Percentiles rank a stretch among this genome's conserved stretches.
Evolutionary conservation across 1,140 invertebrate species (phyloP).

Genomic region (Lineus longissimus): DNA sequence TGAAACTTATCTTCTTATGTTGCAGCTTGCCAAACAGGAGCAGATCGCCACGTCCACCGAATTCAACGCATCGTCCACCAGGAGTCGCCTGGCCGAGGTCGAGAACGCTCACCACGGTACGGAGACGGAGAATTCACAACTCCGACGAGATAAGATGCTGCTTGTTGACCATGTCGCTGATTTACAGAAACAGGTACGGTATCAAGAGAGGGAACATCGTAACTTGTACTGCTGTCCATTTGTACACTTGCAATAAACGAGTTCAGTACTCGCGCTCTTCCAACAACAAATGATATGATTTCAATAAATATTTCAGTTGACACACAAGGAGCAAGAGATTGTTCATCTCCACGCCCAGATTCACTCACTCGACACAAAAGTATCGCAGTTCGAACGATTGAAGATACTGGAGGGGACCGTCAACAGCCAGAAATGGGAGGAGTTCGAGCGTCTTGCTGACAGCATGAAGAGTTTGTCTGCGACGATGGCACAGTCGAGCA

Average conservation of each 20-base stretch:
- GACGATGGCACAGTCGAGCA: slow-evolving; percentile 30
- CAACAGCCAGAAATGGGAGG: slow-evolving; percentile 51
- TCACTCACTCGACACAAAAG: slow-evolving; percentile 22
- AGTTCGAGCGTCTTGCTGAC: slow-evolving; percentile 50
- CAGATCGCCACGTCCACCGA: slow-evolving; percentile 26
- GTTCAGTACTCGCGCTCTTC: too few relatives aligned
- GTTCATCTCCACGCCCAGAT: slow-evolving; percentile 24
- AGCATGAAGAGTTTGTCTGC: slow-evolving; percentile 48
- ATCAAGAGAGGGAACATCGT: too few relatives aligned
- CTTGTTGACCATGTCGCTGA: slow-evolving; percentile 48
- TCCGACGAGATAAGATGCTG: slow-evolving; percentile 44
- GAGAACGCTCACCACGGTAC: slow-evolving; percentile 25
- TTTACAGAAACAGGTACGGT: slow-evolving; percentile 41
- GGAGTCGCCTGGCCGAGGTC: slow-evolving; percentile 33
- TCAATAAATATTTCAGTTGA: slow-evolving; percentile 38
- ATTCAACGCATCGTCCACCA: slow-evolving; percentile 27
- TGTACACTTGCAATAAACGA: too few relatives aligned
- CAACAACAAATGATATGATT: too few relatives aligned
- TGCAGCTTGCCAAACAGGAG: slow-evolving; percentile 36
- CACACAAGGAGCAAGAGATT: slow-evolving; percentile 31
- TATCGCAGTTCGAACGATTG: slow-evolving; percentile 38
- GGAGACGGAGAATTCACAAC: slow-evolving; percentile 40
- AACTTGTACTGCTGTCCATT: too few relatives aligned
- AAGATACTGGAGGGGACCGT: slow-evolving; percentile 39
- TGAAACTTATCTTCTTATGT: background rate